Conservation (phyloP, 2,797 vertebrate genomes). For the Dicrostonyx torquatus region DNA sequence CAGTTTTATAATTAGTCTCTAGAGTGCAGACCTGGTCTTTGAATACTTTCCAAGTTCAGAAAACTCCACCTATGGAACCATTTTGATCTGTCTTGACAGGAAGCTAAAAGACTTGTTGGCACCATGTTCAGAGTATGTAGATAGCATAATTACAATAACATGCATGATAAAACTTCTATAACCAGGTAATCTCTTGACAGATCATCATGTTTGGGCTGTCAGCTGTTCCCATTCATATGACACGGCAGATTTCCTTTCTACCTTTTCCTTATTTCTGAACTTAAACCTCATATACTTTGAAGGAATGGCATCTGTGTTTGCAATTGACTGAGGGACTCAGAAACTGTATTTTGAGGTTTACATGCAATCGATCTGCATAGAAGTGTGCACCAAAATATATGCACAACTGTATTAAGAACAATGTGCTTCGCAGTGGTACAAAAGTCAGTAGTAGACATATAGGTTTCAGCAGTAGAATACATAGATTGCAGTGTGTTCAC, state of each 20-base stretch:
- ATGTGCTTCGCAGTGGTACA: not conserved
- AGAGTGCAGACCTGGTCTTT: not conserved
- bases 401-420: not conserved
- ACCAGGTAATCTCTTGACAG: conserved; percentile 61
- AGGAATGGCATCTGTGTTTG: conserved; percentile 35
- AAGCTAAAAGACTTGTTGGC: not conserved
- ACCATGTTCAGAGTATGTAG: conserved; percentile 41
- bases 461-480: not conserved
- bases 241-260: conserved; percentile 42
- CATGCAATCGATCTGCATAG: not conserved
- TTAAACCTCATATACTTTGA: conserved; percentile 49
- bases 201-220: conserved; percentile 30
- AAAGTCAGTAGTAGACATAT: not conserved
- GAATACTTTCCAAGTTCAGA: not conserved
- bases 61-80: not conserved
- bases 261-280: conserved; percentile 58
- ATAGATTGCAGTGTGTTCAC: not conserved
- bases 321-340: conserved; percentile 11
- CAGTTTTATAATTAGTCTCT: conserved; percentile 7
- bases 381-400: not conserved
- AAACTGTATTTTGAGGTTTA: not conserved
- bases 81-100: conserved; percentile 24
- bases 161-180: conserved; percentile 61
- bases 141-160: conserved; percentile 41
- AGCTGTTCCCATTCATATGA: conserved; percentile 18